Evolutionary conservation across 2,113 vertebrate genomes (phyloP), one percentile per base, ranked within the genome.

Genomic region (Takifugu flavidus): DNA sequence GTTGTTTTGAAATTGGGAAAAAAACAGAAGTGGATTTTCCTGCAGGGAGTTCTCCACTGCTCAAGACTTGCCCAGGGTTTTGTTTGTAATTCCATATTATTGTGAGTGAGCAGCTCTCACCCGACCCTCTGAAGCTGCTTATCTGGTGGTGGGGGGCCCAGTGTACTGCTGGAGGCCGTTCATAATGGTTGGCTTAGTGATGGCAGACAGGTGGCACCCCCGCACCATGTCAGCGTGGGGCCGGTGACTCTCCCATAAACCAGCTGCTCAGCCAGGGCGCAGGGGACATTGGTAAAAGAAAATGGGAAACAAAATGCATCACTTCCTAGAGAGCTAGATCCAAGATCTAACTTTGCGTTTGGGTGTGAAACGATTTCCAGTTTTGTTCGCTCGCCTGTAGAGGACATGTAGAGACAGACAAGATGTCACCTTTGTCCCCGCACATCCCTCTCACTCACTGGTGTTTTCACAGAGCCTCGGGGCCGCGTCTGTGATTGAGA

Each of bases 91-190:
- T 82, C 56, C 66, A 75, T 81, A 74, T 86, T 81, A 86, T 84
- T 73, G 62, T 4, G 34, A 56, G 62, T 61, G 62, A 68, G 69
- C 75, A 65, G 73, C 77, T 71, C 81, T 77, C 79, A 84, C 79
- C 83, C 82, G 81, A 87, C 73, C 66, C 28, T 70, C 31, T 25
- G 75, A 83, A 84, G 82, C 83, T 78, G 52, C 66, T 86, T 84
- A 84, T 84, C 79, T 74, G n/a, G n/a, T 39, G 68, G 65, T 56
- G n/a, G 49, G 65, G 65, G 58, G 6, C 50, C 64, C 49, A 49
- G 60, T 59, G 65, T 78, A 54, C 59, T n/a, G 65, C 72, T 72
- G 66, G 70, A 70, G 67, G 75, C 53, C 62, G 57, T 57, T 65
- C 44, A 74, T 72, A 77, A 80, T 69, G 70, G 65, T 63, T 57